These are phyloP conservation scores for Ctenosaura bakeri DNA, from an alignment of 2,797 vertebrate species.

Conservation along the genomic window DNA sequence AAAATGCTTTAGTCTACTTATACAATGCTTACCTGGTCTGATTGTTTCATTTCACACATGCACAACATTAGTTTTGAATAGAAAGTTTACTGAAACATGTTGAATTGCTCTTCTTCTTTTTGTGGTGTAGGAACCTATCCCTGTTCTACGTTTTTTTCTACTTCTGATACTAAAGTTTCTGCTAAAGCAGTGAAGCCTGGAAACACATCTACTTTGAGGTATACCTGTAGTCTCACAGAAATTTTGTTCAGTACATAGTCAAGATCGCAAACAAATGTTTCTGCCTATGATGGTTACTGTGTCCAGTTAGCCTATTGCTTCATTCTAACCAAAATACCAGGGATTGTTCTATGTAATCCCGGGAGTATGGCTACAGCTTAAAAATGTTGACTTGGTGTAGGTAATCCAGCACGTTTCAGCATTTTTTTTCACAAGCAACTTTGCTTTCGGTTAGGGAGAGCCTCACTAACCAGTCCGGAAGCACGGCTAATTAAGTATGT, in stretches of 20 bases:
- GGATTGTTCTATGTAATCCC: constrained; percentile 39
- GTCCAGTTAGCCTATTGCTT: constrained; percentile 9
- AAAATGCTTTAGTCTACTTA: no score
- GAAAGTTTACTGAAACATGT: no score
- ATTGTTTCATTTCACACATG: no score
- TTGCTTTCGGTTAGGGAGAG: constrained; percentile 50
- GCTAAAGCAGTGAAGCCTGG: no score
- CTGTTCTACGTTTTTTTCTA: no score
- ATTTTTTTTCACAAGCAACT: not conserved
- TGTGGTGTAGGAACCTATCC: no score
- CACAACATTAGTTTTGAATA: no score
- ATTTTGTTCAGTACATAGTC: not conserved
- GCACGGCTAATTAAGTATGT: not conserved
- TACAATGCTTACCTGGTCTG: no score
- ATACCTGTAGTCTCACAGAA: not conserved
- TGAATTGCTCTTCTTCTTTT: no score
- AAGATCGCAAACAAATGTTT: not conserved
- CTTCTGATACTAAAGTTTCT: no score
- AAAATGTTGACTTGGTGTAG: fast-evolving
- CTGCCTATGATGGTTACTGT: constrained; percentile 38
- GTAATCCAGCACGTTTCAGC: not conserved
- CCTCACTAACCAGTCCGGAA: constrained; percentile 37
- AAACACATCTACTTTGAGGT: no score
- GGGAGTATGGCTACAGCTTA: fast-evolving
- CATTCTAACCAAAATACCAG: constrained; percentile 44